phyloP scores from a whole-genome alignment of 2,113 vertebrate species.

The Mohoua ochrocephala region DNA sequence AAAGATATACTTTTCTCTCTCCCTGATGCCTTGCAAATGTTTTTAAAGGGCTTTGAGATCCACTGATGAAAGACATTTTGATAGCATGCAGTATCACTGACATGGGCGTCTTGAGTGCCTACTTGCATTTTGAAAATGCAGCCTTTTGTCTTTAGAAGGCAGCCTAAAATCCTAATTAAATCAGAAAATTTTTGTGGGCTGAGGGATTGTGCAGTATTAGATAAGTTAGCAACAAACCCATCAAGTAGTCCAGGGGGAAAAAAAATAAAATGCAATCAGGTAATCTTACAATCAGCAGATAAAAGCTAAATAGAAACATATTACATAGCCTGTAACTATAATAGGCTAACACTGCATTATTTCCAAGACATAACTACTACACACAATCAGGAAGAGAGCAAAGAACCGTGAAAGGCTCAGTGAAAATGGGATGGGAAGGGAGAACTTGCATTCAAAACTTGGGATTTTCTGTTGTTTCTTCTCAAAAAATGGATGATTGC shows the following conservation, averaged over 20 bases:
- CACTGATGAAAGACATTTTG: slow-evolving; percentile 31
- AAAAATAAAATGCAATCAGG: slow-evolving; percentile 21
- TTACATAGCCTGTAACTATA: slow-evolving; percentile 17
- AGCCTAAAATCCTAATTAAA: slow-evolving; percentile 1
- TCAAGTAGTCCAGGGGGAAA: background rate
- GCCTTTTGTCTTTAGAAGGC: background rate
- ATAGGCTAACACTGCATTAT: background rate
- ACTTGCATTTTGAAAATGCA: background rate
- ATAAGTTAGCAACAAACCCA: slow-evolving; percentile 12
- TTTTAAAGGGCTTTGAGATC: background rate
- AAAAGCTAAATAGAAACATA: slow-evolving; percentile 36
- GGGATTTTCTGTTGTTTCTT: background rate
- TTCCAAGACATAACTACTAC: background rate
- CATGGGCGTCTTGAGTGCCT: background rate
- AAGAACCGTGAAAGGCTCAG: background rate
- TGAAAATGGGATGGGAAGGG: background rate
- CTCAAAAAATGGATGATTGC: background rate
- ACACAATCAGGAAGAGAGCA: background rate
- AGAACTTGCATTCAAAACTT: background rate
- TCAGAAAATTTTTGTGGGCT: background rate
- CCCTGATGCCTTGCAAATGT: background rate
- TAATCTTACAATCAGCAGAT: slow-evolving; percentile 36
- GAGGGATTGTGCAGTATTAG: background rate
- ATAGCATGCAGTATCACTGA: background rate
- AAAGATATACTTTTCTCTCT: background rate